Evolutionary conservation across 2,888 invertebrate species (phyloP).

Genomic region (Miltochrista miniata): DNA sequence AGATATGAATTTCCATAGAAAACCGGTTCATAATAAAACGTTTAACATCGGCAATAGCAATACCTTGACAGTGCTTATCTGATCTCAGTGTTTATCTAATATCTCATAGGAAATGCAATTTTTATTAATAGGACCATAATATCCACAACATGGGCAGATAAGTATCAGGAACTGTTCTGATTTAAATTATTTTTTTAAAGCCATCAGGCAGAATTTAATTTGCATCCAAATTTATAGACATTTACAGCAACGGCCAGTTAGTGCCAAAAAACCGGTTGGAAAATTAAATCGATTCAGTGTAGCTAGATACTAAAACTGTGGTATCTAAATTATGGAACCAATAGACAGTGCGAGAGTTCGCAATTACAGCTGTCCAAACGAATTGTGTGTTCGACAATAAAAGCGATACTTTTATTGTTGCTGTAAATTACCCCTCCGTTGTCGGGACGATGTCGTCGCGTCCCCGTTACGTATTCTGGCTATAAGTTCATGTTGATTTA

Average conservation of each 20-base stretch:
- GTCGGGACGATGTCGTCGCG: constrained; percentile 63
- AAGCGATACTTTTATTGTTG: constrained; percentile 79
- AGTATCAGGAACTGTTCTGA: too few relatives aligned
- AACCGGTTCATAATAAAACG: too few relatives aligned
- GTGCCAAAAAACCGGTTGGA: constrained; percentile 17
- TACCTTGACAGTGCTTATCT: too few relatives aligned
- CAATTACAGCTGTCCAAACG: constrained; percentile 80
- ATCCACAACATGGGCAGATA: too few relatives aligned
- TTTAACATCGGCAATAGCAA: too few relatives aligned
- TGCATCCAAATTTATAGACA: constrained; percentile 6
- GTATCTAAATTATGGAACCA: constrained; percentile 74
- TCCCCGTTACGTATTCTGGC: constrained; percentile 55
- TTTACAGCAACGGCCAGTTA: constrained; percentile 28
- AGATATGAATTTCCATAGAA: too few relatives aligned
- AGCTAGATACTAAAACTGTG: constrained; percentile 60
- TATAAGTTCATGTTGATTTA: constrained; percentile 67
- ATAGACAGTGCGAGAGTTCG: constrained; percentile 73
- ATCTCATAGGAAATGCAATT: too few relatives aligned
- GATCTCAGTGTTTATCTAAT: too few relatives aligned
- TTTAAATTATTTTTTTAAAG: too few relatives aligned
- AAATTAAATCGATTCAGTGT: constrained; percentile 29
- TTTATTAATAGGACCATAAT: too few relatives aligned
- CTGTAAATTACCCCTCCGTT: constrained; percentile 68
- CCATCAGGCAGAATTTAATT: too few relatives aligned
- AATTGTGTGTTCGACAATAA: constrained; percentile 79